Percentiles rank a stretch among this genome's conserved stretches.
Evolutionary conservation across 2,888 invertebrate genomes (phyloP).

Genomic region (Argyra leucocephala): DNA sequence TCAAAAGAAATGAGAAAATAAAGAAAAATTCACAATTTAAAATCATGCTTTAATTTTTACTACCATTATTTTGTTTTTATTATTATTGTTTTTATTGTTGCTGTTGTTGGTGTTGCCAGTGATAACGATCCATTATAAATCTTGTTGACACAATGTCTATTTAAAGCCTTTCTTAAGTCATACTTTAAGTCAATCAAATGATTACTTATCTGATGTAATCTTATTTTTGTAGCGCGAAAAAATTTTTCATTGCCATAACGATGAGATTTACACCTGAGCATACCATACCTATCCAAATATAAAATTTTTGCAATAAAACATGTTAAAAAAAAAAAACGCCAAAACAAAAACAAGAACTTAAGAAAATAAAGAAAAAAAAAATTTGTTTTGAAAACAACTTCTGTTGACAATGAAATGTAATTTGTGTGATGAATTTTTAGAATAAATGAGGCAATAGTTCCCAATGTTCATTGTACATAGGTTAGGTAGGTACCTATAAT

Average conservation of each 20-base stretch:
- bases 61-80: neutral
- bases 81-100: neutral
- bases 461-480: no score
- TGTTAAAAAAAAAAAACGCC: neutral
- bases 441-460: neutral
- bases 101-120: neutral
- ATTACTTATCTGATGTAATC: neutral
- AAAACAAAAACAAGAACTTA: neutral
- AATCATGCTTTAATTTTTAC: neutral
- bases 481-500: no score
- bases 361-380: neutral
- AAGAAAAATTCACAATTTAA: no score
- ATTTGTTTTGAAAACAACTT: neutral
- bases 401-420: neutral
- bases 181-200: constrained; percentile 3
- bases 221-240: neutral
- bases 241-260: neutral
- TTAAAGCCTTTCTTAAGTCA: constrained; percentile 4
- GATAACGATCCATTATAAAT: constrained; percentile 6
- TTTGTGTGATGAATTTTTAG: constrained; percentile 3
- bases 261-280: neutral
- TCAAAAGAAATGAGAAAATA: neutral
- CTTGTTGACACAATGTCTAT: constrained; percentile 4
- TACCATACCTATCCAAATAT: neutral
- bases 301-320: neutral